Evolutionary conservation across 2,888 invertebrate species (phyloP).

Genomic region (Calameuta filiformis): DNA sequence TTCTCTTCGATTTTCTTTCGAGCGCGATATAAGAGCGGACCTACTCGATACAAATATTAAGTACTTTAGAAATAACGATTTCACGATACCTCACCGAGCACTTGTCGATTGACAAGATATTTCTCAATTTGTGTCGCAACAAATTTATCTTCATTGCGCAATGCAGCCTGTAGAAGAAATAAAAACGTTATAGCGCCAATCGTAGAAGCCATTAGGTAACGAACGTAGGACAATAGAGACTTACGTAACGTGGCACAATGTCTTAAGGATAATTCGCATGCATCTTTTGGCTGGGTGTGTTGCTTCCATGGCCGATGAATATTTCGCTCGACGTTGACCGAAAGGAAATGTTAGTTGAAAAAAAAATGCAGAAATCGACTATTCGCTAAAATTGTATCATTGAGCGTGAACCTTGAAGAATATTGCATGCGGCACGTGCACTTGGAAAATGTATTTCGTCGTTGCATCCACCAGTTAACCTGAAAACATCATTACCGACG

Average conservation of each 20-base stretch:
- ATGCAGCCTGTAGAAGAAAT: neutral
- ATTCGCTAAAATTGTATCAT: neutral
- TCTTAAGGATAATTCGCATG: neutral
- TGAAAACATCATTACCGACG: neutral
- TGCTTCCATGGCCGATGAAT: neutral
- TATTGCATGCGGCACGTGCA: neutral
- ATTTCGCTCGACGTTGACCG: neutral
- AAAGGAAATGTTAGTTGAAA: neutral
- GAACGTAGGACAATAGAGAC: neutral
- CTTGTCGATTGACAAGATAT: neutral
- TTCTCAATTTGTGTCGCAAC: neutral
- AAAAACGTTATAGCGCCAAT: neutral
- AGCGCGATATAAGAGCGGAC: neutral
- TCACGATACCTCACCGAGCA: neutral
- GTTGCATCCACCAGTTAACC: neutral
- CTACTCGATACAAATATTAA: too few relatives aligned
- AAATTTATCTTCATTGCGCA: too few relatives aligned
- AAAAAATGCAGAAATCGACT: neutral
- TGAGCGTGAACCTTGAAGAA: neutral
- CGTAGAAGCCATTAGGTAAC: neutral
- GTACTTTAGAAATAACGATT: too few relatives aligned
- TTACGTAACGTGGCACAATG: neutral
- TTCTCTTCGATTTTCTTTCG: constrained; percentile 1
- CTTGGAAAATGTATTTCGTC: neutral
- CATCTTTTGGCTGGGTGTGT: neutral